Conservation (phyloP, 2,113 vertebrate species). For the Capra hircus region DNA sequence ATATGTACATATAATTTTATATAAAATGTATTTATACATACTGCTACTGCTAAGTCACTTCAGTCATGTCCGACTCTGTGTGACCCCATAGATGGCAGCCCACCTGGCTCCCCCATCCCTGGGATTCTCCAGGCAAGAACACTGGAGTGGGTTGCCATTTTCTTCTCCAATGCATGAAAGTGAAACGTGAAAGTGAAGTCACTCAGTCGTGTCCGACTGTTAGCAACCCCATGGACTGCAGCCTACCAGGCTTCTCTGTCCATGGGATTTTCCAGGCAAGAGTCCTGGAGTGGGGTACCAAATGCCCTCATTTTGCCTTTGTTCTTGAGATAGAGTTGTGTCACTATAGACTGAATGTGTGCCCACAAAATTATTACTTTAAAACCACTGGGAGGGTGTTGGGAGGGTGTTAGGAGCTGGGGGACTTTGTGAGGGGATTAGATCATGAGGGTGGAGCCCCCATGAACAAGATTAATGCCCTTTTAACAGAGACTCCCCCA, state of each 20-base stretch:
- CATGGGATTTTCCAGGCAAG: too few species aligned
- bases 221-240: too few species aligned
- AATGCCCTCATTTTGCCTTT: neutral
- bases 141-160: too few species aligned
- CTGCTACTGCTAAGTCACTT: too few species aligned
- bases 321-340: neutral
- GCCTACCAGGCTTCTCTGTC: too few species aligned
- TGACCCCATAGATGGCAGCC: too few species aligned
- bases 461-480: neutral
- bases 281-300: too few species aligned
- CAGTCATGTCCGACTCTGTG: too few species aligned
- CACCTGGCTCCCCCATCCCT: accelerated
- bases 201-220: too few species aligned
- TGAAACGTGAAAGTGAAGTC: too few species aligned
- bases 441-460: neutral
- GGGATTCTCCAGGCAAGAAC: too few species aligned
- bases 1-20: neutral
- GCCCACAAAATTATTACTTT: neutral
- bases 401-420: neutral
- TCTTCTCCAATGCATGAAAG: too few species aligned
- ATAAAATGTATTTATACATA: neutral
- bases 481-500: neutral
- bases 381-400: neutral
- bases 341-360: neutral
- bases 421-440: neutral